These are phyloP conservation scores for Calosoma granatense DNA, from an alignment of 1,140 invertebrate genomes.

Conservation along the genomic window DNA sequence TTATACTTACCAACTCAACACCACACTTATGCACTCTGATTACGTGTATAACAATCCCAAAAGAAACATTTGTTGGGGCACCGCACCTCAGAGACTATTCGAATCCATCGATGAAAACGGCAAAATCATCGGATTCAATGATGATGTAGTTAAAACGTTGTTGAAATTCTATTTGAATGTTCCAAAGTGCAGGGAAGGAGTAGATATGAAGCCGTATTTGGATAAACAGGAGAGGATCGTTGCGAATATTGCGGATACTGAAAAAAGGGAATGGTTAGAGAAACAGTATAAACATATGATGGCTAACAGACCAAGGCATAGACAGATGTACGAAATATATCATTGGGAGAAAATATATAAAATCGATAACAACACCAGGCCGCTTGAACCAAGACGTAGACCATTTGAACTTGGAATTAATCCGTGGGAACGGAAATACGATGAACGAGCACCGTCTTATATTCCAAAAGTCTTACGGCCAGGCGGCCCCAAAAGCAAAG, in stretches of 20 bases:
- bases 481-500: constrained; percentile 42
- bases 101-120: constrained; percentile 56
- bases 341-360: constrained; percentile 71
- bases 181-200: constrained; percentile 46
- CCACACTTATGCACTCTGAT: constrained; percentile 52
- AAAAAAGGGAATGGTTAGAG: constrained; percentile 57
- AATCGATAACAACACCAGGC: constrained; percentile 51
- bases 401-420: constrained; percentile 54
- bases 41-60: constrained; percentile 51
- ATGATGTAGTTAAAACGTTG: constrained; percentile 62
- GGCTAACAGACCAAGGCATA: constrained; percentile 50
- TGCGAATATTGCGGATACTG: constrained; percentile 54
- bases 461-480: constrained; percentile 51
- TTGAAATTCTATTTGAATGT: constrained; percentile 65
- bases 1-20: constrained; percentile 83
- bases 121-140: constrained; percentile 69
- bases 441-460: constrained; percentile 55
- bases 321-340: constrained; percentile 52
- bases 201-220: constrained; percentile 66
- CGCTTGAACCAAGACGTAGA: constrained; percentile 51
- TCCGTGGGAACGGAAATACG: constrained; percentile 44
- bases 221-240: constrained; percentile 43
- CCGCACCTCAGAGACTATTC: constrained; percentile 58
- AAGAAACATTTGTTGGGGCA: constrained; percentile 75
- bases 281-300: constrained; percentile 53